Evolutionary conservation across 92 coral and sea anemone species (phyloP), one percentile per base, ranked within the genome.

Genomic region (Zoanthus gigantus): DNA sequence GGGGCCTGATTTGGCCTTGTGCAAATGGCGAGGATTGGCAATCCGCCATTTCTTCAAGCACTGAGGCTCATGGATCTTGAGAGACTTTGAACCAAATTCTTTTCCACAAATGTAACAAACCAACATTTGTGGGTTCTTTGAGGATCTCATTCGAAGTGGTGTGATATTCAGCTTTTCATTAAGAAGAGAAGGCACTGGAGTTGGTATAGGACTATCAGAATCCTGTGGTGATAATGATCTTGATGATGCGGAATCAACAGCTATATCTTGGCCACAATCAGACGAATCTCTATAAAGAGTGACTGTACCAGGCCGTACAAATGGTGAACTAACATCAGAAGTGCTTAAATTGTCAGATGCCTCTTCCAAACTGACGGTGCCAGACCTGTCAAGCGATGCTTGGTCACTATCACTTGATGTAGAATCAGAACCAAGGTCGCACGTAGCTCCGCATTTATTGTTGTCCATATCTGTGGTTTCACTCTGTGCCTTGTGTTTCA

Each of bases 21-120:
- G 93, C 18, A 91, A 93, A 81, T 90, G 95, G 23, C 95, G 90
- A 32, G 98, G 98, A 86, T 95, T 95, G 14, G 98, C 98, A 52
- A 93, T 87, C n/a, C 93, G 92, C 98, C 95, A 94, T 87, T 93
- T 97, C 88, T 95, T 93, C 72, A 96, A 91, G 86, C 99, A 97
- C 84, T 95, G 99, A 3, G 98, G 98, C 57, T 97, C 99, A 60
- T 97, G 99, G 77, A 97, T 94, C 90, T 95, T 94, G 44, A 97
- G 73, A 11, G 99, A 97, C 65, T 94, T 92, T 3, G 96, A 92
- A 77, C 98, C 95, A 92, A 90, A 97, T 84, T 95, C 99, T 84
- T 96, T 92, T 72, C 98, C 98, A 83, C 99, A 97, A 45, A 97
- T 95, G 71, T 97, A 97, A 76, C 99, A 97, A 29, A 95, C 95